Conservation (phyloP, 2,797 vertebrate species). For the Yasuhikotakia modesta region DNA sequence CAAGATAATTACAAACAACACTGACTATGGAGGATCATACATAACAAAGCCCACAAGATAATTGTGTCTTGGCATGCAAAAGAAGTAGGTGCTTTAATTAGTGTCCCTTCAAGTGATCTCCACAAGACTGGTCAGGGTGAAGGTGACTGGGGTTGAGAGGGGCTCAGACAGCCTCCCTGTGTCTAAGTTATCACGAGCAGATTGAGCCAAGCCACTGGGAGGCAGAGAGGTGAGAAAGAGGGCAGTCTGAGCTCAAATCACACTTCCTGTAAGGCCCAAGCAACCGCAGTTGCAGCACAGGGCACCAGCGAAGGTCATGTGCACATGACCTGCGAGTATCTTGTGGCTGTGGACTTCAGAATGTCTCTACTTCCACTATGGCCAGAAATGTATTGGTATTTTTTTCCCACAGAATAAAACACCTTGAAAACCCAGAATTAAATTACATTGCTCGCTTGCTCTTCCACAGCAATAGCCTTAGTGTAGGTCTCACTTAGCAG, state of each 20-base stretch:
- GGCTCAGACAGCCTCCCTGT: conserved; percentile 24
- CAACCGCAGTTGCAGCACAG: conserved; percentile 10
- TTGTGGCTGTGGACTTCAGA: background rate
- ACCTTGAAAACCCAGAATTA: no score
- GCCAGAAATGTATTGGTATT: background rate
- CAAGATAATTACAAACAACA: conserved; percentile 11
- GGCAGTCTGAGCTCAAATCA: conserved; percentile 38
- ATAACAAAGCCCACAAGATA: conserved; percentile 36
- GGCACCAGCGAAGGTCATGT: conserved; percentile 35
- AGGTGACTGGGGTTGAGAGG: conserved; percentile 18
- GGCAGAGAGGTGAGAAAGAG: conserved; percentile 15
- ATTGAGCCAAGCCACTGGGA: conserved; percentile 41
- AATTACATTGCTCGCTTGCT: no score
- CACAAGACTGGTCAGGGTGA: conserved; percentile 5
- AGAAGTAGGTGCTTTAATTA: conserved; percentile 50
- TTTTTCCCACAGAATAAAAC: no score
- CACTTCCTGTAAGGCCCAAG: conserved; percentile 30
- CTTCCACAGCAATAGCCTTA: no score
- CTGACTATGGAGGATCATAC: background rate
- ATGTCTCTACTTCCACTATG: background rate
- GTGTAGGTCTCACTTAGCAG: no score
- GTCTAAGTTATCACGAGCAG: conserved; percentile 39
- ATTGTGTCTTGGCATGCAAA: conserved; percentile 11
- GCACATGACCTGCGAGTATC: conserved; percentile 2
- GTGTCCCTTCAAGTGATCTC: conserved; percentile 42